A percentile compares a stretch with the other conserved stretches of the same genome.
phyloP scores from a whole-genome alignment of 2,113 vertebrate genomes.

The Bothrops jararaca region DNA sequence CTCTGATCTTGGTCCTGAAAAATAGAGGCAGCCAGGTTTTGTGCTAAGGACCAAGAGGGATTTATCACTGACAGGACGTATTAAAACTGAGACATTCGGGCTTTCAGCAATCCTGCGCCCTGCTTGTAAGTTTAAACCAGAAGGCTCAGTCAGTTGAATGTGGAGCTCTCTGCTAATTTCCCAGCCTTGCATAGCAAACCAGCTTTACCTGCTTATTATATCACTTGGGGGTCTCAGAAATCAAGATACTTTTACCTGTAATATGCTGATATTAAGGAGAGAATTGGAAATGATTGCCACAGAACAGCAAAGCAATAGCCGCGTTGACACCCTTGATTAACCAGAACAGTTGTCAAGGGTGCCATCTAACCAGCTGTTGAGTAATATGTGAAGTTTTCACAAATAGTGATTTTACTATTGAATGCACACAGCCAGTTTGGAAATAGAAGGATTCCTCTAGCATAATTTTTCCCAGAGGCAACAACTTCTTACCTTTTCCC shows the following conservation, averaged over 20 bases:
- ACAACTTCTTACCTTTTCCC: neutral
- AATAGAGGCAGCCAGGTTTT: neutral
- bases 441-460: slow-evolving; percentile 24
- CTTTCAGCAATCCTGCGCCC: slow-evolving; percentile 9
- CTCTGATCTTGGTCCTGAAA: slow-evolving; percentile 14
- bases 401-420: slow-evolving; percentile 58
- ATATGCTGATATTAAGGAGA: slow-evolving; percentile 46
- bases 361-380: slow-evolving; percentile 52
- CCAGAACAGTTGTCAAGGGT: slow-evolving; percentile 64
- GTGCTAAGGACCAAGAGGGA: neutral
- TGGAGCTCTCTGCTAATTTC: slow-evolving; percentile 19
- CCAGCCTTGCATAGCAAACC: neutral
- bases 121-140: neutral
- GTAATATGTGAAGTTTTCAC: slow-evolving; percentile 49
- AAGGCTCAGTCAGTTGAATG: slow-evolving; percentile 3
- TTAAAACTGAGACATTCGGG: neutral
- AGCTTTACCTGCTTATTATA: slow-evolving; percentile 10
- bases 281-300: slow-evolving; percentile 25
- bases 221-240: slow-evolving; percentile 32
- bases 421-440: slow-evolving; percentile 43
- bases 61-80: neutral
- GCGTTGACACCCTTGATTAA: slow-evolving; percentile 68
- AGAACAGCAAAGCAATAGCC: slow-evolving; percentile 34
- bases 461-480: slow-evolving; percentile 33
- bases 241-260: slow-evolving; percentile 34